Evolutionary conservation across 2,797 vertebrate genomes (phyloP).

Genomic region (Pygocentrus nattereri): DNA sequence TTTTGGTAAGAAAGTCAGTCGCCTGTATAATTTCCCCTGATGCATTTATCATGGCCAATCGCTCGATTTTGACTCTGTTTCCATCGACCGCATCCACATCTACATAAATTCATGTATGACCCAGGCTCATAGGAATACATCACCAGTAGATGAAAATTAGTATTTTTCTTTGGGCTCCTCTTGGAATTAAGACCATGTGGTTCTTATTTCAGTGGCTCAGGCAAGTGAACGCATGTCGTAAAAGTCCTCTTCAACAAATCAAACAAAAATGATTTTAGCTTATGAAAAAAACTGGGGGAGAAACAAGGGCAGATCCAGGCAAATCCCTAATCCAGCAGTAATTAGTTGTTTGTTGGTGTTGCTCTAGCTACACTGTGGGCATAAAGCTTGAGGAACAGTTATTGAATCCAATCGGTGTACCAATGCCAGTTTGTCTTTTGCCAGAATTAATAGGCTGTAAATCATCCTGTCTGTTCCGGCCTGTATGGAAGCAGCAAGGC

Average conservation of each 20-base stretch:
- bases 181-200: conserved; percentile 55
- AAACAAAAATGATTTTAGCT: conserved; percentile 49
- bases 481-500: conserved; percentile 76
- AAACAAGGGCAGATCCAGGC: conserved; percentile 38
- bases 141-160: conserved; percentile 58
- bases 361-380: conserved; percentile 8
- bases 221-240: conserved; percentile 50
- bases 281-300: conserved; percentile 17
- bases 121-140: conserved; percentile 51
- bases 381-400: neutral
- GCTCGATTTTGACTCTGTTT: conserved; percentile 45
- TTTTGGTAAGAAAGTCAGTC: conserved; percentile 59
- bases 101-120: conserved; percentile 60
- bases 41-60: conserved; percentile 56
- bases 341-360: conserved; percentile 56
- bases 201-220: conserved; percentile 65
- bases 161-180: conserved; percentile 60
- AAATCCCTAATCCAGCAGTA: conserved; percentile 39
- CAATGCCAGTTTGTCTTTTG: conserved; percentile 63
- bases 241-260: conserved; percentile 46
- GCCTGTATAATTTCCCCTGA: conserved; percentile 58
- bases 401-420: conserved; percentile 51
- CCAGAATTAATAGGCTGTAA: conserved; percentile 72
- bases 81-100: conserved; percentile 62
- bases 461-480: conserved; percentile 75